Base-by-base conservation (phyloP, 2,113 vertebrate species). In the Pseudolaguvia tuberculata region DNA sequence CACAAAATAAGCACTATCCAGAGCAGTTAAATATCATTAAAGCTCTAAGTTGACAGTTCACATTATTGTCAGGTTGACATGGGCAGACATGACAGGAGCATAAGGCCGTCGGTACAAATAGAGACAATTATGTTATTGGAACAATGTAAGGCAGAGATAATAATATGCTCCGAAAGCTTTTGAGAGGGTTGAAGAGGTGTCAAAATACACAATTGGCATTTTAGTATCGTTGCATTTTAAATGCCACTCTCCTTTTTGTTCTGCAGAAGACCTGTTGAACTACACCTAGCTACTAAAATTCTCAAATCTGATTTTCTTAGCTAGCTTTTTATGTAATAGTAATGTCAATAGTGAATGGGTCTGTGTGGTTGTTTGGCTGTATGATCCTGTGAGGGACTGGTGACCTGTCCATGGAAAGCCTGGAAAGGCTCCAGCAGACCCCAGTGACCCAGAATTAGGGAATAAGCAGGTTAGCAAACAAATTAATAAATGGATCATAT, bases 131-230 rank as follows among this genome's bases (percentile, higher is more conserved):
- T 62, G 52, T 76, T 8, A 76, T 76, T 72, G 68, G n/a, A 72
- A 47, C 65, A 65, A 35, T 80, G 21, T 72, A 71, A 76, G 61
- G 39, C 51, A 71, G 55, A 48, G 70, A 67, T 76, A 76, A 80
- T 72, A 61, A 75, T 48, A 75, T 11, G n/a, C 51, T 76, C 42
- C 31, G 31, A 61, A 68, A 57, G 45, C 53, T 76, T 79, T 75
- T 48, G 50, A 67, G 21, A 48, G 48, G 65, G 53, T 68, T 75
- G 59, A 70, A 31, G 67, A 42, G 17, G 29, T 48, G 45, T 45
- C 29, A 59, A 67, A 59, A 52, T 52, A 27, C 47, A 45, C 35
- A n/a, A 51, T 47, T 57, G 21, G 20, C 45, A 51, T 48, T 42
- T 62, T 35, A 13, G 35, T 3, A 8, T 47, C 18, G 25, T 14